A percentile compares a stretch with the other conserved stretches of the same genome.
phyloP scores from a whole-genome alignment of 2,888 invertebrate genomes.

The Lycia hirtaria region DNA sequence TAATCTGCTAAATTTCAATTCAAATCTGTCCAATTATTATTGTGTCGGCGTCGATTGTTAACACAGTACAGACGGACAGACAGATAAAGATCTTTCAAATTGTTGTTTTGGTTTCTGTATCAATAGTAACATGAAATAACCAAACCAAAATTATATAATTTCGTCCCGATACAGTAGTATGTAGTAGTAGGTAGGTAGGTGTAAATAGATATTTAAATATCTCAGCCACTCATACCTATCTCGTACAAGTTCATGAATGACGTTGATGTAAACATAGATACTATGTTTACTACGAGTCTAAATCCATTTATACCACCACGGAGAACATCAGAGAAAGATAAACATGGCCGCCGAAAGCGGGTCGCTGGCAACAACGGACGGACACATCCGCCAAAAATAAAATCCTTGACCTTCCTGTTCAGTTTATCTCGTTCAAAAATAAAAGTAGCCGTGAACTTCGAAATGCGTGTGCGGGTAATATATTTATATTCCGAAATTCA shows the following conservation, averaged over 20 bases:
- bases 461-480: constrained; percentile 64
- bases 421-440: constrained; percentile 77
- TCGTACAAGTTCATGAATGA: constrained; percentile 45
- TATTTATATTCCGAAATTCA: no score
- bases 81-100: no score
- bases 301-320: constrained; percentile 54
- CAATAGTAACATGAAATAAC: no score
- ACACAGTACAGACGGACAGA: no score
- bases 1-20: no score
- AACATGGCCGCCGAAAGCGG: constrained; percentile 58
- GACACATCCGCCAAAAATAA: constrained; percentile 76
- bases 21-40: no score
- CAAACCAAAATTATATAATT: no score
- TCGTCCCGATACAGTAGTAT: no score
- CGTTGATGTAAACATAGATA: constrained; percentile 44
- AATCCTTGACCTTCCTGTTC: constrained; percentile 78
- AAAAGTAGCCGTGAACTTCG: constrained; percentile 80
- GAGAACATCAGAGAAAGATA: constrained; percentile 52
- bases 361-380: constrained; percentile 68
- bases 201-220: constrained; percentile 19
- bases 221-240: constrained; percentile 2
- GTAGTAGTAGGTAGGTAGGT: no score
- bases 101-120: no score
- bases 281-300: constrained; percentile 58
- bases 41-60: no score